A percentile compares a stretch with the other conserved stretches of the same genome.
Evolutionary conservation across 1,140 invertebrate genomes (phyloP).

Genomic region (Helicorthomorpha holstii): DNA sequence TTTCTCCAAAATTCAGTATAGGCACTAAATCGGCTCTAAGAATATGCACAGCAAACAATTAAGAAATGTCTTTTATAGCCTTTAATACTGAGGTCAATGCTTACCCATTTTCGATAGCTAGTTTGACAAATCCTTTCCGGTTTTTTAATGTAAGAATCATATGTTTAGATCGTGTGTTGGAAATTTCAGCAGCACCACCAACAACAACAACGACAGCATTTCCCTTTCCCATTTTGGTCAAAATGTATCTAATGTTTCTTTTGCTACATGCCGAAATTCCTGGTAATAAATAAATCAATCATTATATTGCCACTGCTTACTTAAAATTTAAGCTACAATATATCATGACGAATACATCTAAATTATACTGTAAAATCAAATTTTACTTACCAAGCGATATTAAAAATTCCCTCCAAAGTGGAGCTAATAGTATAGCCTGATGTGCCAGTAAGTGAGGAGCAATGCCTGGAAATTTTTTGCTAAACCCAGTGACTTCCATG

Average conservation of each 20-base stretch:
- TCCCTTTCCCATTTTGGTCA: constrained; percentile 8
- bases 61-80: too few relatives aligned
- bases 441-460: constrained; percentile 17
- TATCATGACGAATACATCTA: neutral
- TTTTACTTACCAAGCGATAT: neutral
- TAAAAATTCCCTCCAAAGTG: constrained; percentile 4
- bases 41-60: too few relatives aligned
- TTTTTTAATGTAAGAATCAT: constrained; percentile 19
- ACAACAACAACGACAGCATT: constrained; percentile 13
- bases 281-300: neutral
- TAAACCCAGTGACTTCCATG: neutral
- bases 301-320: neutral
- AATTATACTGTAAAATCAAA: too few relatives aligned
- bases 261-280: constrained; percentile 8
- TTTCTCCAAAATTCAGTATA: too few relatives aligned
- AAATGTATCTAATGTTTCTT: constrained; percentile 17
- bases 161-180: constrained; percentile 6
- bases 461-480: constrained; percentile 15
- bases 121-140: constrained; percentile 26
- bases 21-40: too few relatives aligned
- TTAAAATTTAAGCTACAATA: neutral
- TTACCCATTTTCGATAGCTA: too few relatives aligned
- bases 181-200: constrained; percentile 12
- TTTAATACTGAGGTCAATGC: too few relatives aligned
- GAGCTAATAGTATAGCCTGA: constrained; percentile 14